Conservation (phyloP, 2,113 vertebrate genomes). For the Muntiacus muntjak region DNA sequence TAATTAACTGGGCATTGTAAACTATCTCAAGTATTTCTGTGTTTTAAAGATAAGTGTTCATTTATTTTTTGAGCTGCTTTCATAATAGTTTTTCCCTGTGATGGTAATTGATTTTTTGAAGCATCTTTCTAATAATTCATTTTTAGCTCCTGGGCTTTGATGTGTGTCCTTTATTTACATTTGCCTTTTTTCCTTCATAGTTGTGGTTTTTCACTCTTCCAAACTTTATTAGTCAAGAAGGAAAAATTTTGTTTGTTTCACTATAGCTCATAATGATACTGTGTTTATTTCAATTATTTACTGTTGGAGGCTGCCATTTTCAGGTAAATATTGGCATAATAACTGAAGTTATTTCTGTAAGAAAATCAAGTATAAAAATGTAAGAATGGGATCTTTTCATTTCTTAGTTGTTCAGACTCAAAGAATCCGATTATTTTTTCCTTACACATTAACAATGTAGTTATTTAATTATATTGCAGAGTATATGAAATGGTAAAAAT, state of each 20-base stretch:
- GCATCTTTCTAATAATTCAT: constrained; percentile 31
- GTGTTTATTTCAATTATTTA: background rate
- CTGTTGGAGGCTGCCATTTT: background rate
- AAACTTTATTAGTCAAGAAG: constrained; percentile 16
- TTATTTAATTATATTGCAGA: background rate
- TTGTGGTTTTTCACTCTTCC: background rate
- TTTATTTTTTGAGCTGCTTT: constrained; percentile 40
- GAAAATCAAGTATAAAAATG: constrained; percentile 50
- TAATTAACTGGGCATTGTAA: background rate
- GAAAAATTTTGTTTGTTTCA: constrained; percentile 27
- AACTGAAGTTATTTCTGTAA: constrained; percentile 60
- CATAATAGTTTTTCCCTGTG: background rate
- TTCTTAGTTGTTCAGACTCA: constrained; percentile 15
- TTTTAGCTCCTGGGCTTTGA: background rate
- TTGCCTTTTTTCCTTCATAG: background rate
- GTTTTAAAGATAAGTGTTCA: constrained; percentile 1
- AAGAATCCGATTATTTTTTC: background rate
- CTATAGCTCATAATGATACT: background rate
- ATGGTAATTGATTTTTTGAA: background rate
- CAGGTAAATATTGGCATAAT: constrained; percentile 19
- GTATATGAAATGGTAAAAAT: constrained; percentile 17
- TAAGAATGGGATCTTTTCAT: background rate
- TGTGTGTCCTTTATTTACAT: background rate
- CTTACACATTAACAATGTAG: background rate
- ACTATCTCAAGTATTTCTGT: background rate